Conservation (phyloP, 64 coral and sea anemone species). For the Porites lutea region DNA sequence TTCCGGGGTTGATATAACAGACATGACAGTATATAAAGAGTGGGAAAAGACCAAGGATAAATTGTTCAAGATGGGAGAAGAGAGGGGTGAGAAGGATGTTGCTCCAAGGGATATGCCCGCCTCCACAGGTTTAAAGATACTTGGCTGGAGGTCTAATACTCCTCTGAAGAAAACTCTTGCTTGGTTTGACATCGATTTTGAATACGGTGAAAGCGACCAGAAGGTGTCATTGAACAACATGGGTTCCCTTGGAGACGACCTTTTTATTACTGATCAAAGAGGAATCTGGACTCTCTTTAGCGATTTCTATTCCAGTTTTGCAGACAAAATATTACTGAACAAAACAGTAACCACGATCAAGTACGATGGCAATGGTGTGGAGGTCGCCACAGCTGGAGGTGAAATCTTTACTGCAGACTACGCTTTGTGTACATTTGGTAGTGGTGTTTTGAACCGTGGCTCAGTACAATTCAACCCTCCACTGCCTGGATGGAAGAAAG, state of each 20-base stretch:
- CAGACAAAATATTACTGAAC: constrained; percentile 62
- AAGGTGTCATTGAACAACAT: constrained; percentile 1
- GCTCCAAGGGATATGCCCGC: constrained; percentile 63
- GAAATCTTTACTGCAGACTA: constrained; percentile 66
- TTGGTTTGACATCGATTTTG: constrained; percentile 67
- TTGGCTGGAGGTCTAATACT: constrained; percentile 47
- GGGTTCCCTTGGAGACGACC: background rate
- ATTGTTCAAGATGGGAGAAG: background rate
- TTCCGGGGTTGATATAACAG: background rate
- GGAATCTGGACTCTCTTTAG: constrained; percentile 56
- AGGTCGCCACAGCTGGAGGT: constrained; percentile 59
- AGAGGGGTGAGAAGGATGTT: background rate
- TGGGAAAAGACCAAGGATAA: background rate
- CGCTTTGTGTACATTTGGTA: constrained; percentile 82
- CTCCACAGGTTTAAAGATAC: constrained; percentile 30
- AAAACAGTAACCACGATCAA: constrained; percentile 55
- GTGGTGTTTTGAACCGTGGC: constrained; percentile 60
- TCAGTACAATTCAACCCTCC: constrained; percentile 60
- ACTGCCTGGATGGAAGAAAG: constrained; percentile 85
- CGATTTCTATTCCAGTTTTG: constrained; percentile 29
- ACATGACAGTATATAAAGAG: constrained; percentile 9
- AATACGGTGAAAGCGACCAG: constrained; percentile 11
- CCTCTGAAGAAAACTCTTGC: constrained; percentile 29
- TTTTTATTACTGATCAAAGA: constrained; percentile 49
- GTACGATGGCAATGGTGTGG: constrained; percentile 4